A percentile compares a stretch with the other conserved stretches of the same genome.
Conservation (phyloP, 2,888 invertebrate genomes). For the Ecdyonurus torrentis region DNA sequence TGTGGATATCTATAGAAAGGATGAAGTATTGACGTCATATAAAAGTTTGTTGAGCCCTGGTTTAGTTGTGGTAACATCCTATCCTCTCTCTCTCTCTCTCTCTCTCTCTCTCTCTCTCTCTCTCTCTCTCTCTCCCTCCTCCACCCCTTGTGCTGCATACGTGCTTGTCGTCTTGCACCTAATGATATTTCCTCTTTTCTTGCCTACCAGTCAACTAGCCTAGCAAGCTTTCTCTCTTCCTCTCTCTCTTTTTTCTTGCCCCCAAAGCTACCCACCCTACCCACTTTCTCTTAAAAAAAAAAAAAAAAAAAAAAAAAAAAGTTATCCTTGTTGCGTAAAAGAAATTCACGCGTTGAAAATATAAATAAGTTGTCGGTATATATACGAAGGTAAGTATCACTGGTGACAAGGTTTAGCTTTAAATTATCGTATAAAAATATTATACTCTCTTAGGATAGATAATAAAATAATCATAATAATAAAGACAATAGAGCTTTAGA, state of each 20-base stretch:
- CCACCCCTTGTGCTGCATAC: conserved; percentile 5
- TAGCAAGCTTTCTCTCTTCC: conserved; percentile 5
- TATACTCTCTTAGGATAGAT: no score
- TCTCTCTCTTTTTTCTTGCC: conserved; percentile 10
- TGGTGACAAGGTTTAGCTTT: no score
- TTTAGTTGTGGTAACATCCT: conserved; percentile 12
- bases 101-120: no score
- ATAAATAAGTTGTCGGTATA: background rate
- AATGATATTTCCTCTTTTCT: background rate
- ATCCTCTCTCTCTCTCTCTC: no score
- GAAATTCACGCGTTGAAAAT: background rate
- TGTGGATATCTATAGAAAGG: no score
- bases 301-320: background rate
- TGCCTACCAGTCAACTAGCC: background rate
- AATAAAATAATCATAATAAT: no score
- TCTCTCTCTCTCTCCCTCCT: conserved; percentile 7
- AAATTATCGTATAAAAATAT: no score
- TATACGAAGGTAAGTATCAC: no score
- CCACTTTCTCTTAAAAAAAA: no score
- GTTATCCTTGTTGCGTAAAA: background rate
- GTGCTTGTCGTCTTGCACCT: background rate
- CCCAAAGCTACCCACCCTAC: conserved; percentile 12
- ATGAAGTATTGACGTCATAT: background rate
- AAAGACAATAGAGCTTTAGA: no score
- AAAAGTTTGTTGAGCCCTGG: background rate